Evolutionary conservation across 1,140 invertebrate species (phyloP).

Genomic region (Hyposmocoma kahamanoa): DNA sequence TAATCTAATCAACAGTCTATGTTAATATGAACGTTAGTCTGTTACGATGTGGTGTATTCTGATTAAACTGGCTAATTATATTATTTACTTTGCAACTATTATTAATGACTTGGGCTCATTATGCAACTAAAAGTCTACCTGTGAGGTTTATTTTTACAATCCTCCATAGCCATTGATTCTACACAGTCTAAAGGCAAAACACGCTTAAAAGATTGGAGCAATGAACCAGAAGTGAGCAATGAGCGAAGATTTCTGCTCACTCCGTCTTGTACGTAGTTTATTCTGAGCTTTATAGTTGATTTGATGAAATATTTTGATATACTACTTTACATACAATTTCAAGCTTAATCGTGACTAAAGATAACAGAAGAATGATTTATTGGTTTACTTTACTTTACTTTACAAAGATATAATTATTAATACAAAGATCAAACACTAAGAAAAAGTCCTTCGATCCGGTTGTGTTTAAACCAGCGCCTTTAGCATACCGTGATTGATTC

Average conservation of each 20-base stretch:
- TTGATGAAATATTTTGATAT: constrained; percentile 42
- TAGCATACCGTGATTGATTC: no score
- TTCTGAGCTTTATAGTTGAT: constrained; percentile 21
- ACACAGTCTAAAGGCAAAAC: constrained; percentile 2
- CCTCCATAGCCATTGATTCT: background rate
- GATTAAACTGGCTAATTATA: background rate
- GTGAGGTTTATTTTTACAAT: background rate
- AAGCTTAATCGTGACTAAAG: background rate
- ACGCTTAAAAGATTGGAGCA: constrained; percentile 22
- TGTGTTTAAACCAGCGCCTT: no score
- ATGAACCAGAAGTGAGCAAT: constrained; percentile 23
- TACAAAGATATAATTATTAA: background rate
- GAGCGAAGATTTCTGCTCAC: constrained; percentile 13
- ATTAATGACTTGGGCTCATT: background rate
- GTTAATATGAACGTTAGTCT: background rate
- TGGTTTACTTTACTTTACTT: background rate
- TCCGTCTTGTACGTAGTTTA: constrained; percentile 16
- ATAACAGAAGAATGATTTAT: background rate
- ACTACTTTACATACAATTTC: background rate
- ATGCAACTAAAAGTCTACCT: background rate
- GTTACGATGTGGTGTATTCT: background rate
- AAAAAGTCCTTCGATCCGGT: background rate
- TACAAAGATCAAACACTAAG: background rate
- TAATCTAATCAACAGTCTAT: background rate
- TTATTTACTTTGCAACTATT: background rate